Conservation (phyloP, 2,113 vertebrate species). For the Diadophis punctatus region DNA sequence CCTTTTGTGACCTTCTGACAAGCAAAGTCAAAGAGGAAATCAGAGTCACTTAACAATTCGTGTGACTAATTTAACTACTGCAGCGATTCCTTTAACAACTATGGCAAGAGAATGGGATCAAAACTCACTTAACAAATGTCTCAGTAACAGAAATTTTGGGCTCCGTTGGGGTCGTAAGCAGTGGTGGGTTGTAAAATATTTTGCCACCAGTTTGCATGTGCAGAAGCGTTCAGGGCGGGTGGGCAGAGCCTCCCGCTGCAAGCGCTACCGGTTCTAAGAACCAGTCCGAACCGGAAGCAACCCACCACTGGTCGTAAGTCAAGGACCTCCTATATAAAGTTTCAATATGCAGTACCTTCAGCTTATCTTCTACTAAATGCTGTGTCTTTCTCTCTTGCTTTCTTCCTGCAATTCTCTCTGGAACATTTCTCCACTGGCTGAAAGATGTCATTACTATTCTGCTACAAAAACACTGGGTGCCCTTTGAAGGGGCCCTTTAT, state of each 20-base stretch:
- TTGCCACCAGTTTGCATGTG: too few species aligned
- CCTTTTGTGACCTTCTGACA: neutral
- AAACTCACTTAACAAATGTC: neutral
- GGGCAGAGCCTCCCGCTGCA: too few species aligned
- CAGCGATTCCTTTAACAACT: neutral
- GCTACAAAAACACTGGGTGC: neutral
- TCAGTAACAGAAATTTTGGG: neutral
- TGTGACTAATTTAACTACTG: neutral
- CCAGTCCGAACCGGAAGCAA: too few species aligned
- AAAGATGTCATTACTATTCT: neutral
- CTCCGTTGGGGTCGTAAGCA: too few species aligned
- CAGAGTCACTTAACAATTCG: neutral
- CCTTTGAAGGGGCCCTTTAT: neutral
- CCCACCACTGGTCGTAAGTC: neutral
- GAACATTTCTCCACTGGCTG: neutral
- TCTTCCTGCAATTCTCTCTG: neutral
- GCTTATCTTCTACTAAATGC: neutral
- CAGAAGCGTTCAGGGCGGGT: too few species aligned
- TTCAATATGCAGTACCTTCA: neutral
- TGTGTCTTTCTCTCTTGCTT: neutral
- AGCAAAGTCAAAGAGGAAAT: too few species aligned
- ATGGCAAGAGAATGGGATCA: neutral
- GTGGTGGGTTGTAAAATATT: too few species aligned
- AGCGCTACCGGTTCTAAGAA: too few species aligned
- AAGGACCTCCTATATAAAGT: neutral